Conservation (phyloP, 1,140 invertebrate genomes). For the Calephelis nemesis region DNA sequence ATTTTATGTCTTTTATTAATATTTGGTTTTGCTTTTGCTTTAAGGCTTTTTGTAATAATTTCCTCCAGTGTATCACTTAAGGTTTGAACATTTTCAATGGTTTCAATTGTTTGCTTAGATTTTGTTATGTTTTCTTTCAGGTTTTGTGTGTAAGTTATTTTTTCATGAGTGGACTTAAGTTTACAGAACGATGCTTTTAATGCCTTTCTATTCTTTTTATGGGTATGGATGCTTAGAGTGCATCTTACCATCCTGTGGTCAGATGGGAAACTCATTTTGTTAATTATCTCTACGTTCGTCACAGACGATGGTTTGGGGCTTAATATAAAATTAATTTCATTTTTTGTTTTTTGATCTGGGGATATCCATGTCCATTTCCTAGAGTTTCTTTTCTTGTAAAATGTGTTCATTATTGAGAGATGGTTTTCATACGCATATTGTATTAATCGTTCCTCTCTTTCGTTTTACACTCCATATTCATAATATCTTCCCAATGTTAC, state of each 20-base stretch:
- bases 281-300: slow-evolving; percentile 4
- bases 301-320: neutral
- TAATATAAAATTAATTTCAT: slow-evolving; percentile 33
- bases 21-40: slow-evolving; percentile 23
- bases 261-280: slow-evolving; percentile 1
- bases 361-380: slow-evolving; percentile 36
- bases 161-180: slow-evolving; percentile 23
- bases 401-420: slow-evolving; percentile 32
- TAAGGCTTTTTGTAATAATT: slow-evolving; percentile 31
- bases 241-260: slow-evolving; percentile 5
- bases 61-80: slow-evolving; percentile 24
- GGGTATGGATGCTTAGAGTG: neutral
- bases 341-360: slow-evolving; percentile 34
- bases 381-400: slow-evolving; percentile 33
- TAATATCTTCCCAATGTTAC: neutral
- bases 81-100: neutral
- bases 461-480: neutral
- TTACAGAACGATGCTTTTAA: slow-evolving; percentile 28
- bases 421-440: slow-evolving; percentile 8
- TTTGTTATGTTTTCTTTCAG: slow-evolving; percentile 23
- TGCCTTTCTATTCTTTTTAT: neutral
- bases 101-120: slow-evolving; percentile 31
- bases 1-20: slow-evolving; percentile 28
- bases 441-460: neutral
- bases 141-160: slow-evolving; percentile 23